Conservation (phyloP, 2,797 vertebrate species). For the Microhierax caerulescens region DNA sequence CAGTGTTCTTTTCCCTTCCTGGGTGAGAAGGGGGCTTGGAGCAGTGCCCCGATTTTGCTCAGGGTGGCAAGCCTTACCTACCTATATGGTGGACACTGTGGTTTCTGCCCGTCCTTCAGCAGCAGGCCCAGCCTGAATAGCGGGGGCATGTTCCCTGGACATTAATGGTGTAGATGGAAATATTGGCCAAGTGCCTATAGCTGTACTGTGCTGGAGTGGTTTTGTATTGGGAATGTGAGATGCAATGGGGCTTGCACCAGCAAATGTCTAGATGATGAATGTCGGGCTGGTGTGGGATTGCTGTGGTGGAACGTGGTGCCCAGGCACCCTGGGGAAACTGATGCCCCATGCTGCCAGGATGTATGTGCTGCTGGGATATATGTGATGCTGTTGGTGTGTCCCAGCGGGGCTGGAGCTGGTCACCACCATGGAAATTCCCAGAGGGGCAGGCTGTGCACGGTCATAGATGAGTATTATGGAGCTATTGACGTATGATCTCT, state of each 20-base stretch:
- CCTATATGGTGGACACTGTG: rapidly evolving
- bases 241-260: not conserved
- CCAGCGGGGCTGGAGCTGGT: not conserved
- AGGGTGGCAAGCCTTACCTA: not conserved
- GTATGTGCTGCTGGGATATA: not conserved
- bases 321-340: rapidly evolving
- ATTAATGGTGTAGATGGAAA: not conserved
- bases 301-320: rapidly evolving
- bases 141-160: not conserved
- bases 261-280: not conserved
- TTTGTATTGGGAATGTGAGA: not conserved
- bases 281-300: not conserved
- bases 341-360: not conserved
- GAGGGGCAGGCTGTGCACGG: not conserved
- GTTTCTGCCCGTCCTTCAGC: not conserved
- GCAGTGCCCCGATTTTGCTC: not conserved
- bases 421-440: not conserved
- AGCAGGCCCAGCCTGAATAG: rapidly evolving
- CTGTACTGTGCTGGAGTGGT: not conserved
- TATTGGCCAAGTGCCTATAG: not conserved
- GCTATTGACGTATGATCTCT: not conserved
- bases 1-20: not conserved
- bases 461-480: not conserved
- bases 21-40: not conserved
- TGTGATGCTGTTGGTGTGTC: not conserved